Evolutionary conservation across 2,797 vertebrate species (phyloP), one percentile per base, ranked within the genome.

Genomic region (Fundulus diaphanus): DNA sequence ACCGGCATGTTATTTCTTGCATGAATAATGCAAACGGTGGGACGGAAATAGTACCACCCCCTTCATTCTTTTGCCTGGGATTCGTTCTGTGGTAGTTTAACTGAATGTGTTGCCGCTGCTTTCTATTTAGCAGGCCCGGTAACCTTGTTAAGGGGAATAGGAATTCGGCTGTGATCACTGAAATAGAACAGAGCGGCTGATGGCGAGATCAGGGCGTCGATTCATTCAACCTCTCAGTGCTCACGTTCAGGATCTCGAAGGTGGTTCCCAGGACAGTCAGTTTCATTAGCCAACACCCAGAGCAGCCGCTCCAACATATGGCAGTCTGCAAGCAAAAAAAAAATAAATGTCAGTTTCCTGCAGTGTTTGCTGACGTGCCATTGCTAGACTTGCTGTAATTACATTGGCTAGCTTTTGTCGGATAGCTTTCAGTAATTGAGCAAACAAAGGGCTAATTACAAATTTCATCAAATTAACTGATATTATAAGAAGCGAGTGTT

Each of bases 11-110:
- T 89, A 90, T 93, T 87, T 88, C 89, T 85, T 31, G 70, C 80
- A 93, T 93, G 92, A 94, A 93, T 92, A 91, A 93, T 93, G 91
- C 88, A 92, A 81, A 80, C 52, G 20, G 74, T 0, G 74, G 79
- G 88, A 89, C 88, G 82, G 87, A 93, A 92, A 92, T 93, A 93
- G 90, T 89, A 84, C 82, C 82, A 67, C 57, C 83, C 11, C 69
- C 76, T 66, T 82, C 71, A 65, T 85, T 85, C 80, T 89, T 72
- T 79, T 82, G 78, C 77, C 82, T 77, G 46, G 75, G 85, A 87
- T 92, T 91, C 90, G 81, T 89, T 88, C 80, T 86, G 87, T 85
- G 77, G 79, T 82, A 85, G 83, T 91, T 91, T 87, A 87, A 88
- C 83, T 69, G 80, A 83, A 82, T 71, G 73, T 16, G 48, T 54